Conservation (phyloP, 2,888 invertebrate species). For the Poecilobothrus nobilitatus region DNA sequence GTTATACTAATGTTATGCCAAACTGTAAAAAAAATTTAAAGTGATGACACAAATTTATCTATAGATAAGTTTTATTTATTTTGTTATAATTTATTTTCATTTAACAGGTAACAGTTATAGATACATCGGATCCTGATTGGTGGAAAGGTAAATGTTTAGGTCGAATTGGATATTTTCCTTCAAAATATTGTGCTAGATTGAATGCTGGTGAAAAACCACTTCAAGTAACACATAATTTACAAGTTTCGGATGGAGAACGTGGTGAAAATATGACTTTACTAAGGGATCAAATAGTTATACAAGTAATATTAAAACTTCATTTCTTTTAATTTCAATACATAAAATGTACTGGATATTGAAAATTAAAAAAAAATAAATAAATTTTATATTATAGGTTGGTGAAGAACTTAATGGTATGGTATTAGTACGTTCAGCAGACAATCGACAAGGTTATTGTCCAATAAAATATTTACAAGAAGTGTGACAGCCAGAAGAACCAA, state of each 20-base stretch:
- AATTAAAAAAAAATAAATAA: too few relatives aligned
- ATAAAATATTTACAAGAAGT: slow-evolving; percentile 89
- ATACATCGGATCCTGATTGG: slow-evolving; percentile 92
- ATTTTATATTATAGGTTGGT: slow-evolving; percentile 49
- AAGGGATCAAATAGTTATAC: slow-evolving; percentile 88
- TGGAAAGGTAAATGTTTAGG: slow-evolving; percentile 95
- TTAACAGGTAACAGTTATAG: slow-evolving; percentile 73
- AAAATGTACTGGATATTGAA: neutral
- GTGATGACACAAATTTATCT: too few relatives aligned
- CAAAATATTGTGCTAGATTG: slow-evolving; percentile 85
- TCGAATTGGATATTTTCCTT: slow-evolving; percentile 85
- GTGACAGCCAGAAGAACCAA: slow-evolving; percentile 61
- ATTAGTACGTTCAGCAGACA: slow-evolving; percentile 85
- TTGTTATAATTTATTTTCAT: too few relatives aligned
- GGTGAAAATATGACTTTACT: slow-evolving; percentile 64
- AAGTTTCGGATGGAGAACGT: slow-evolving; percentile 74
- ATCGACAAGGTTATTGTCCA: slow-evolving; percentile 90
- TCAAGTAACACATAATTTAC: slow-evolving; percentile 79
- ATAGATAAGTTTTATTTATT: too few relatives aligned
- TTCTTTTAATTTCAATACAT: neutral
- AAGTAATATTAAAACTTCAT: slow-evolving; percentile 35
- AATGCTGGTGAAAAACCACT: slow-evolving; percentile 84
- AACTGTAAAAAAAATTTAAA: too few relatives aligned
- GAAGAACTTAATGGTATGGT: slow-evolving; percentile 91
- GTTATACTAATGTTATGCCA: too few relatives aligned